A percentile compares a stretch with the other conserved stretches of the same genome.
Evolutionary conservation across 2,888 invertebrate genomes (phyloP).

Genomic region (Druceiella hillmani): DNA sequence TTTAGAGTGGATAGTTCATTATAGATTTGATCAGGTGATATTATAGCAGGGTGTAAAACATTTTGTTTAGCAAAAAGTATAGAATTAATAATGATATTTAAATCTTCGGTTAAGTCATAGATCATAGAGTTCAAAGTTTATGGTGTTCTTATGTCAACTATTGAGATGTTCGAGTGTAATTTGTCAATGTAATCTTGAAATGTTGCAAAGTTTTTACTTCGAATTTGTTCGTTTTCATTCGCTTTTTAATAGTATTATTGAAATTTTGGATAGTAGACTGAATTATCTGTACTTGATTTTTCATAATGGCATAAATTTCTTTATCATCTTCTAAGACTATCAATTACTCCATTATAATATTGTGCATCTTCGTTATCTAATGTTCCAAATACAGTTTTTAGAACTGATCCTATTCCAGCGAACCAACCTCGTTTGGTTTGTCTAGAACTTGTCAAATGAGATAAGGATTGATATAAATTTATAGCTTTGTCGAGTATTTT

Average conservation of each 20-base stretch:
- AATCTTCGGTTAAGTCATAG: conserved; percentile 9
- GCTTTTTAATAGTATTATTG: conserved; percentile 14
- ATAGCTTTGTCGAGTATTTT: neutral
- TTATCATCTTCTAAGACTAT: conserved; percentile 14
- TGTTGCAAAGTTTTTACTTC: conserved; percentile 3
- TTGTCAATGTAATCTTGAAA: neutral
- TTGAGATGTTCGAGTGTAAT: neutral
- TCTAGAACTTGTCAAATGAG: conserved; percentile 1
- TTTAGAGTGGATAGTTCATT: no score
- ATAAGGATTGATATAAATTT: conserved; percentile 3
- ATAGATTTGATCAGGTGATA: no score
- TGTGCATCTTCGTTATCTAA: conserved; percentile 15
- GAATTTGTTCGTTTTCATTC: conserved; percentile 9
- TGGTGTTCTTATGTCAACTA: neutral
- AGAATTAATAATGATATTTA: conserved; percentile 6
- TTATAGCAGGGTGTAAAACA: conserved; percentile 8
- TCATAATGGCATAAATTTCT: conserved; percentile 12
- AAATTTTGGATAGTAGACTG: conserved; percentile 19
- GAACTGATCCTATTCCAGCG: conserved; percentile 16
- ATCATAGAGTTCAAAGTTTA: conserved; percentile 1
- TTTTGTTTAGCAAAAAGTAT: conserved; percentile 11
- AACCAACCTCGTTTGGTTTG: conserved; percentile 16
- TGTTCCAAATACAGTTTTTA: conserved; percentile 19
- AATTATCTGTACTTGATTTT: conserved; percentile 19
- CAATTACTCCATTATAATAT: conserved; percentile 14